A percentile compares a stretch with the other conserved stretches of the same genome.
Conservation (phyloP, 2,797 vertebrate genomes). For the Iguana delicatissima region DNA sequence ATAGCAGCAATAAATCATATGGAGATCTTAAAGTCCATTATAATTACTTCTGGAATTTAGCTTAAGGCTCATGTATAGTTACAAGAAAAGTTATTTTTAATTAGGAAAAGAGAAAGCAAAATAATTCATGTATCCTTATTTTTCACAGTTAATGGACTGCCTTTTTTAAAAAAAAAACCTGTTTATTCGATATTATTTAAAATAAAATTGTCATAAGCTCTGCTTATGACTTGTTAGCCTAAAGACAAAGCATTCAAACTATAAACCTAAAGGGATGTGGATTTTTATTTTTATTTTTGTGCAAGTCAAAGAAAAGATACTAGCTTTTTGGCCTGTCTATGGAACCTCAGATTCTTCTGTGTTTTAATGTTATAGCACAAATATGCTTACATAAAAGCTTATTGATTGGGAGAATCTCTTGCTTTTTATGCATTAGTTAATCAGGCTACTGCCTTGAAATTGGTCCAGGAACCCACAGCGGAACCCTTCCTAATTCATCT, state of each 20-base stretch:
- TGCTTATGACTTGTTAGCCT: not conserved
- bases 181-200: not conserved
- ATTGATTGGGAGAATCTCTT: conserved; percentile 77
- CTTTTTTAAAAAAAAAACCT: not conserved
- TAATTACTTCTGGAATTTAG: conserved; percentile 10
- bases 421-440: conserved; percentile 79
- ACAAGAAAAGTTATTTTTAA: not conserved
- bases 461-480: conserved; percentile 75
- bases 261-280: conserved; percentile 31
- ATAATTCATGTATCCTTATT: conserved; percentile 20
- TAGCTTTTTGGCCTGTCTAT: conserved; percentile 65
- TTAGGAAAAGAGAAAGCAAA: not conserved
- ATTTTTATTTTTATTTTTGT: conserved; percentile 25
- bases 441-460: conserved; percentile 79
- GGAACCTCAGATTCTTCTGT: conserved; percentile 65
- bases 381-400: conserved; percentile 75
- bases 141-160: conserved; percentile 13
- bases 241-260: conserved; percentile 33
- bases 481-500: conserved; percentile 78
- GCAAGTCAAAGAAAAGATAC: conserved; percentile 55
- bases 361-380: conserved; percentile 75
- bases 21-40: not conserved
- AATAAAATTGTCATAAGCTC: conserved; percentile 25
- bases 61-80: conserved; percentile 17
- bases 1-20: not conserved